Base-by-base conservation (phyloP, 2,888 invertebrate genomes). In the Mythimna vitellina region DNA sequence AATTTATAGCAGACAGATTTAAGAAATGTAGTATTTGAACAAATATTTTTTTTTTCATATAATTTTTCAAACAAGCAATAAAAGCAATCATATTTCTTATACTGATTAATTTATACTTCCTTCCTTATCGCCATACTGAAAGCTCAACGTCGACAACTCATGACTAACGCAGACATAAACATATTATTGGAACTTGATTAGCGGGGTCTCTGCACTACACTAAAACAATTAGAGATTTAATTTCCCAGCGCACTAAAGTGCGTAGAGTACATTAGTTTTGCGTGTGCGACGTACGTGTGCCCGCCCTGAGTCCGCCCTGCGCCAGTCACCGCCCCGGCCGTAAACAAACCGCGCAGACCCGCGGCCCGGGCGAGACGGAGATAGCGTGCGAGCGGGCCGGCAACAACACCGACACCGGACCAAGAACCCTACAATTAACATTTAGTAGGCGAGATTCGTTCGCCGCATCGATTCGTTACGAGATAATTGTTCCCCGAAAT, bases 391-490 rank as follows among this genome's bases (percentile, higher is more conserved):
- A 94, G 92, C 70, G 92, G 90, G 93, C 90, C 85, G 75, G 80
- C 86, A 83, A 71, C 38, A 49, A 65, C 53, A 86, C 90, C 88
- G 88, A 88, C 88, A 86, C 84, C 87, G 89, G 87, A 91, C 91
- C 89, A 87, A 91, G 89, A 92, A 96, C 94, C 96, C 96, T 94
- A 91, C 96, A 96, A 96, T 96, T 96, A 84, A 83, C 85, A 85
- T 83, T 83, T 83, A 96, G 96, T 96, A 93, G 93, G 92, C 94
- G 93, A 96, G 95, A 95, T 96, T 94, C 96, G 94, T 93, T 93
- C 95, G 96, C 91, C 93, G 95, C 95, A 96, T 95, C 96, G 94
- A 95, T 95, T 95, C 96, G 96, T 96, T 92, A 95, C 94, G 92
- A 91, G 92, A 93, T 95, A 96, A 95, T 95, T 95, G 94, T 92